Percentiles rank a stretch among this genome's conserved stretches.
These are phyloP conservation scores for Chrysolina haemoptera DNA, from an alignment of 2,888 invertebrate genomes.

Conservation along the genomic window DNA sequence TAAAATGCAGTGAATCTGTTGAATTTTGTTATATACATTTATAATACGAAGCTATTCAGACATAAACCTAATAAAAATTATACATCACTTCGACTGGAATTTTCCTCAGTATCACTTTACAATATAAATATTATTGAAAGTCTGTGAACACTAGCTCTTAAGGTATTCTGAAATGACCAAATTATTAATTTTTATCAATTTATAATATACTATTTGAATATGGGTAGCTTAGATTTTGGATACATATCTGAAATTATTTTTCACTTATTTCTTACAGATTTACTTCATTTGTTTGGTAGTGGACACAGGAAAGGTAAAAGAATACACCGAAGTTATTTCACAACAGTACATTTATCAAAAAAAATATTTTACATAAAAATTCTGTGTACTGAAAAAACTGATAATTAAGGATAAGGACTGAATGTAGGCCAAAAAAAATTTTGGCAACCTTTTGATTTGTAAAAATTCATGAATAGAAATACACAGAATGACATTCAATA, in stretches of 20 bases:
- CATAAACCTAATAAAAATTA: no score
- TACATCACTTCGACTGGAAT: no score
- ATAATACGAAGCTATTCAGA: no score
- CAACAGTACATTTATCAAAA: conserved; percentile 42
- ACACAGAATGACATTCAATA: conserved; percentile 19
- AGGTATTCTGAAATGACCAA: not conserved
- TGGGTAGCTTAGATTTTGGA: not conserved
- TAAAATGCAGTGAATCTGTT: no score
- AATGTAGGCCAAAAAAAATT: conserved; percentile 34
- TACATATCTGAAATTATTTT: not conserved
- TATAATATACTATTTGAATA: not conserved
- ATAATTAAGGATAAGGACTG: conserved; percentile 38
- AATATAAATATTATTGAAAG: not conserved
- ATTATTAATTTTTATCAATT: not conserved
- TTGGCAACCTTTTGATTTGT: conserved; percentile 31
- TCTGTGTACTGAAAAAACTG: conserved; percentile 26
- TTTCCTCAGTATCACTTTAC: not conserved
- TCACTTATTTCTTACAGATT: not conserved
- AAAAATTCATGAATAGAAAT: conserved; percentile 12
- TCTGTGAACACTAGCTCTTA: not conserved
- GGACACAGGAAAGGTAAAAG: not conserved
- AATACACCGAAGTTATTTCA: conserved; percentile 24
- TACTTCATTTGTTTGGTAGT: not conserved
- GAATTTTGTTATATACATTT: no score
- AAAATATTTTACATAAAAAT: conserved; percentile 16